Evolutionary conservation across 2,888 invertebrate genomes (phyloP), one percentile per base, ranked within the genome.

Genomic region (Drosophila vallismaia): DNA sequence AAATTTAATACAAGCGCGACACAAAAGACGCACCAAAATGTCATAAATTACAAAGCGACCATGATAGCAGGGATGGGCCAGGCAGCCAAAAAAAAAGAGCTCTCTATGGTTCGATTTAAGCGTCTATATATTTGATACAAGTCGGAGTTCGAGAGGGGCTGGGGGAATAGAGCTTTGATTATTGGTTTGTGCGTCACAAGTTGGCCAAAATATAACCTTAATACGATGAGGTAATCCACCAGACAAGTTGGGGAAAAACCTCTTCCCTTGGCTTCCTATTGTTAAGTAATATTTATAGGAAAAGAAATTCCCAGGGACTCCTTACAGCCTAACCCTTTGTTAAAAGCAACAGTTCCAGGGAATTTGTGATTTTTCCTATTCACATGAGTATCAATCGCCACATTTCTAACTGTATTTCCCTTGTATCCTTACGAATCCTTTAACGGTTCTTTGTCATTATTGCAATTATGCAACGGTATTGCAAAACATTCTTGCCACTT

Each of bases 1-100:
- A 83, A 76, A 78, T 83, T 83, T 88, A 88, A 88, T 87, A 88
- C 82, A 79, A 83, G 74, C 88, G 88, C 82, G 88, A 83, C 86
- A 88, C 89, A 88, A 89, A 89, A 89, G 89, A 77, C 84, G 80
- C 74, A 83, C 88, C 88, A 88, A 88, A 89, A 88, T 89, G 88
- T 89, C 89, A 88, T 88, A 88, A 88, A 88, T 88, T 88, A 88
- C 70, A 50, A 44, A 78, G 86, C 79, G 86, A 84, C 80, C 82
- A 71, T 81, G 81, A 81, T 81, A 53, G 63, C 57, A 66, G 85
- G 81, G 88, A 71, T 73, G 87, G 85, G 87, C 85, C 60, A 71
- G 51, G 28, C 63, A 73, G 57, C 67, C 75, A 40, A 74, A 53
- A 46, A 52, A 53, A 69, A 51, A 74, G 63, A 71, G 76, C 79